These are phyloP conservation scores for Pseudonaja textilis DNA, from an alignment of 2,113 vertebrate species.

Conservation along the genomic window DNA sequence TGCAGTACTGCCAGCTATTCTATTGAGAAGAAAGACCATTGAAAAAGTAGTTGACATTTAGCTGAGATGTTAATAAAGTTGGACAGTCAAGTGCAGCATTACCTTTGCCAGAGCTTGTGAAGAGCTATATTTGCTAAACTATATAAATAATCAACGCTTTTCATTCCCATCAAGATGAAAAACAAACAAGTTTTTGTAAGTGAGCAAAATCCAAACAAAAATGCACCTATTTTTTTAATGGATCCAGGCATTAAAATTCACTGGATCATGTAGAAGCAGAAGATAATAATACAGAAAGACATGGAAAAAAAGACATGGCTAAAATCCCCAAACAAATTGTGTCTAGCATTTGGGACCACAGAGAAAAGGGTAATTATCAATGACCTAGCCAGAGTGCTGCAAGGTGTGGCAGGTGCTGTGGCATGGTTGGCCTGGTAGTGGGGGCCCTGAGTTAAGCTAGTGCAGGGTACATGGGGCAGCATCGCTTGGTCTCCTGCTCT, in stretches of 20 bases:
- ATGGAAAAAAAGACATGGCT: background rate
- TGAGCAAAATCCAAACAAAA: background rate
- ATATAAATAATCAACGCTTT: background rate
- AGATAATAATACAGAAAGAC: background rate
- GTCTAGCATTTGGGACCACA: too few relatives aligned
- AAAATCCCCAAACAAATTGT: background rate
- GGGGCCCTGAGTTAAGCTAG: too few relatives aligned
- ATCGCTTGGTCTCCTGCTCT: too few relatives aligned
- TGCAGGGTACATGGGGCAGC: too few relatives aligned
- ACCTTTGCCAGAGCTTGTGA: background rate
- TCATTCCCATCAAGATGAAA: background rate
- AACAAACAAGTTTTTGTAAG: background rate
- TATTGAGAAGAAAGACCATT: background rate
- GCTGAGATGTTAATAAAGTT: background rate
- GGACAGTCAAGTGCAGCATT: background rate
- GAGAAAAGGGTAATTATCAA: too few relatives aligned
- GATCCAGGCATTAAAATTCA: background rate
- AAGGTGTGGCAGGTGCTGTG: too few relatives aligned
- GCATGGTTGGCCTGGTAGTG: too few relatives aligned
- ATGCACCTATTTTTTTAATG: background rate
- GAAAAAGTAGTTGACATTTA: background rate
- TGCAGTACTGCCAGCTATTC: background rate
- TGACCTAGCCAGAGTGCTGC: too few relatives aligned
- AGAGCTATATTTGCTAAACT: background rate
- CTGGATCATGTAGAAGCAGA: background rate